phyloP scores from a whole-genome alignment of 2,888 invertebrate species.

The Lampropteryx suffumata region DNA sequence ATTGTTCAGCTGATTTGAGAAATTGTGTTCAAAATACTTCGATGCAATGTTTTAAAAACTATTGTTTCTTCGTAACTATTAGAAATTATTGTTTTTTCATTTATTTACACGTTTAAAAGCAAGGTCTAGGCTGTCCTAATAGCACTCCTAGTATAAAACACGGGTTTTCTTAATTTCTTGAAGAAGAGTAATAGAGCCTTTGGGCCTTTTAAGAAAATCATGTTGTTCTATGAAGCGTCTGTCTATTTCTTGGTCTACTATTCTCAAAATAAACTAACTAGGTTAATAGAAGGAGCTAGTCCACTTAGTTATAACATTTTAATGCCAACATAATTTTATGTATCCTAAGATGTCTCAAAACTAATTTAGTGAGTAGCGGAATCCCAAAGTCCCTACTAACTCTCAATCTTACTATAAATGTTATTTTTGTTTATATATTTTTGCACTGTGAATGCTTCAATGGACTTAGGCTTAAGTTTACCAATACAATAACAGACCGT shows the following conservation, averaged over 20 bases:
- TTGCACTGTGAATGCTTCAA: slow-evolving; percentile 8
- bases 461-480: background rate
- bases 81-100: background rate
- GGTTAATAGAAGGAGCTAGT: slow-evolving; percentile 75
- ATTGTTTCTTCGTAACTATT: background rate
- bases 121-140: background rate
- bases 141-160: background rate
- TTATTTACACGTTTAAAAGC: too few species aligned
- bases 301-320: slow-evolving; percentile 65
- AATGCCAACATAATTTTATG: slow-evolving; percentile 59
- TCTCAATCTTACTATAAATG: slow-evolving; percentile 29
- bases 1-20: slow-evolving; percentile 25
- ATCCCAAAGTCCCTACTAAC: slow-evolving; percentile 41
- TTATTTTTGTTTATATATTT: slow-evolving; percentile 1
- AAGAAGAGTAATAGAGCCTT: too few species aligned
- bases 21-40: slow-evolving; percentile 1
- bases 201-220: too few species aligned
- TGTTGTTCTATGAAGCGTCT: too few species aligned
- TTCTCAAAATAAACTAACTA: slow-evolving; percentile 32
- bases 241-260: background rate
- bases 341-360: slow-evolving; percentile 52
- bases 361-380: slow-evolving; percentile 45
- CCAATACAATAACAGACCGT: too few species aligned
- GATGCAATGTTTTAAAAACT: background rate
- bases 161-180: too few species aligned